Evolutionary conservation across 23 tunicate genomes (phyloP).

Genomic region (Trididemnum nubilum): DNA sequence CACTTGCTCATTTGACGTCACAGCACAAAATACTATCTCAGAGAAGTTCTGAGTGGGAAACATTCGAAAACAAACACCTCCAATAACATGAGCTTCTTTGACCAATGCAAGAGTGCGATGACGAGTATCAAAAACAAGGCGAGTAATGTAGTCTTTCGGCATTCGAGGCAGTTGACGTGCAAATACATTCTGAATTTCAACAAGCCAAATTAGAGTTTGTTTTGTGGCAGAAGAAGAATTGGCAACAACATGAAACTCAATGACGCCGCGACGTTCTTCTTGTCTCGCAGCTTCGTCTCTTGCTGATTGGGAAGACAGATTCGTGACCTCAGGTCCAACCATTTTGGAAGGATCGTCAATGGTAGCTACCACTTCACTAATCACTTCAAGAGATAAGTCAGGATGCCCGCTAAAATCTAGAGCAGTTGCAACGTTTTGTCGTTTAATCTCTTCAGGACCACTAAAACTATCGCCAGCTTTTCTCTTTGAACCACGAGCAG

Average conservation of each 20-base stretch:
- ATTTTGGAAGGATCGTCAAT: constrained; percentile 83
- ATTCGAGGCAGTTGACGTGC: constrained; percentile 86
- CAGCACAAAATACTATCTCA: constrained; percentile 97
- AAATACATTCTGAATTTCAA: constrained; percentile 90
- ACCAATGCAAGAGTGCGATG: constrained; percentile 88
- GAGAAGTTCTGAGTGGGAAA: constrained; percentile 88
- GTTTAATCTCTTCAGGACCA: constrained; percentile 19
- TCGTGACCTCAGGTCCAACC: constrained; percentile 85
- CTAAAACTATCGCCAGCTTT: constrained; percentile 23
- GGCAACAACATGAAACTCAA: constrained; percentile 95
- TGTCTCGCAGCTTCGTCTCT: constrained; percentile 93
- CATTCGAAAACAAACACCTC: constrained; percentile 94
- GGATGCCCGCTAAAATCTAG: constrained; percentile 23
- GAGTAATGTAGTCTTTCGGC: constrained; percentile 92
- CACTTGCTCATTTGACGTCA: constrained; percentile 93
- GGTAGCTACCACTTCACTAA: constrained; percentile 80
- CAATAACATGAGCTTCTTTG: constrained; percentile 81
- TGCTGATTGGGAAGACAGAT: constrained; percentile 83
- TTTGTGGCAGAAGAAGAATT: constrained; percentile 53
- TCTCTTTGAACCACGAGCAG: constrained; percentile 43
- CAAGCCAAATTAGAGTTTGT: constrained; percentile 84
- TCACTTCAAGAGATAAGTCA: constrained; percentile 68
- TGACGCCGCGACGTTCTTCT: constrained; percentile 87
- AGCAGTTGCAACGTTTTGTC: constrained; percentile 29
- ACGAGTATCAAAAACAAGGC: constrained; percentile 86